Evolutionary conservation across 2,113 vertebrate genomes (phyloP).

Genomic region (Dryoscopus gambensis): DNA sequence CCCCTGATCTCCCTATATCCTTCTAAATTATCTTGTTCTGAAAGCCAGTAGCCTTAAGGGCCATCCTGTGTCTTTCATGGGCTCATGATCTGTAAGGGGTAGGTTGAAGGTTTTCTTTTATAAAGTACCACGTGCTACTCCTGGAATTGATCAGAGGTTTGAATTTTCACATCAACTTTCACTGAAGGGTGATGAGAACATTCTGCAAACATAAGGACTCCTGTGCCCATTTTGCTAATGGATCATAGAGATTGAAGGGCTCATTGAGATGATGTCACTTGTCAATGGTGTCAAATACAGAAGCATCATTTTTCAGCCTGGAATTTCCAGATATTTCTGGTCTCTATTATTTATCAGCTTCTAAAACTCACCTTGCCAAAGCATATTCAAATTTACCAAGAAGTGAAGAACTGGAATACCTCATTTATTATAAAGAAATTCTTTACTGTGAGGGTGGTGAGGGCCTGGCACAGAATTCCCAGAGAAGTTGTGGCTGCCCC

Average conservation of each 20-base stretch:
- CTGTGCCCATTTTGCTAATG: not conserved
- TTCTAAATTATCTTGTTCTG: not conserved
- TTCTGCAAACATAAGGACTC: not conserved
- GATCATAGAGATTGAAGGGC: not conserved
- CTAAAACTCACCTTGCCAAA: not conserved
- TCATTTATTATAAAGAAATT: not conserved
- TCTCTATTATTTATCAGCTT: not conserved
- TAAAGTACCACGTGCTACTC: not conserved
- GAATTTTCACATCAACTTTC: not conserved
- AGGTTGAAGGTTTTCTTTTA: not conserved
- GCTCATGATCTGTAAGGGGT: not conserved
- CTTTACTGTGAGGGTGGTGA: accelerated
- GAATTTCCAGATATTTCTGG: not conserved
- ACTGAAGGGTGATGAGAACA: not conserved
- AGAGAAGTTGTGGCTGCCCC: not conserved
- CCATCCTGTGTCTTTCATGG: not conserved
- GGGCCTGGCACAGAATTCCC: not conserved
- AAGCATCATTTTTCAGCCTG: not conserved
- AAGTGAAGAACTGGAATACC: not conserved
- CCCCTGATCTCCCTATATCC: accelerated
- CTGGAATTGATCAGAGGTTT: not conserved
- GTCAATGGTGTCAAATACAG: not conserved
- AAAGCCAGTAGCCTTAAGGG: not conserved
- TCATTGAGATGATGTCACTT: not conserved
- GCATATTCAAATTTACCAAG: not conserved